Evolutionary conservation across 2,113 vertebrate genomes (phyloP).

Genomic region (Atlantisia rogersi): DNA sequence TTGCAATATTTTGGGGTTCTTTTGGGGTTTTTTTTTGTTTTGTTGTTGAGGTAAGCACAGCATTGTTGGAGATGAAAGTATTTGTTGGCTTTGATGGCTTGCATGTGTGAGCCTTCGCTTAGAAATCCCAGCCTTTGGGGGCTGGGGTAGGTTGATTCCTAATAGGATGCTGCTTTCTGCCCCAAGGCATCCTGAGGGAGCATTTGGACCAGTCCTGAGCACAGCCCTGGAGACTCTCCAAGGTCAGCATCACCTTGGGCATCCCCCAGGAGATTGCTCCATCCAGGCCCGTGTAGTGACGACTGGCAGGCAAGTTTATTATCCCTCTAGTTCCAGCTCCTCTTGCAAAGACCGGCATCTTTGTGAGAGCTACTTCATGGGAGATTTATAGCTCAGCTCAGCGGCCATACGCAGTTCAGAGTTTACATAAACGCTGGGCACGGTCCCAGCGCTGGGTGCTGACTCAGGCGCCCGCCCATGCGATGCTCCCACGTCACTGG

Average conservation of each 20-base stretch:
- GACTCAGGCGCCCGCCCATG: neutral
- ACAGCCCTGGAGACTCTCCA: neutral
- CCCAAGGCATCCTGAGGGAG: neutral
- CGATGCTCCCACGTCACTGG: neutral
- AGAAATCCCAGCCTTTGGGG: neutral
- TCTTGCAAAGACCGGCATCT: neutral
- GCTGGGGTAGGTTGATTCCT: neutral
- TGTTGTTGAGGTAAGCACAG: neutral
- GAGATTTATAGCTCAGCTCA: neutral
- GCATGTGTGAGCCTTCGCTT: neutral
- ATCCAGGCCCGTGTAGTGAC: accelerated
- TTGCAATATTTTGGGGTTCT: neutral
- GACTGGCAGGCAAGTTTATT: neutral
- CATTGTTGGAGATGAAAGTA: neutral
- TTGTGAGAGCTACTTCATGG: neutral
- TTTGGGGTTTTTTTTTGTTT: neutral
- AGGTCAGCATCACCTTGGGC: accelerated
- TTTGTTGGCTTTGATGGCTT: neutral
- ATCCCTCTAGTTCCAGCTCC: neutral
- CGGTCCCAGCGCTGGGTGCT: neutral
- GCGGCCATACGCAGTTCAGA: neutral
- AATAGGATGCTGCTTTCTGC: neutral
- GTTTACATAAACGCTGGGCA: neutral
- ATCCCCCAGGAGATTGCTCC: accelerated
- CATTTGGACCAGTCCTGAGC: neutral